Evolutionary conservation across 2,797 vertebrate species (phyloP).

Genomic region (Remorina albescens): DNA sequence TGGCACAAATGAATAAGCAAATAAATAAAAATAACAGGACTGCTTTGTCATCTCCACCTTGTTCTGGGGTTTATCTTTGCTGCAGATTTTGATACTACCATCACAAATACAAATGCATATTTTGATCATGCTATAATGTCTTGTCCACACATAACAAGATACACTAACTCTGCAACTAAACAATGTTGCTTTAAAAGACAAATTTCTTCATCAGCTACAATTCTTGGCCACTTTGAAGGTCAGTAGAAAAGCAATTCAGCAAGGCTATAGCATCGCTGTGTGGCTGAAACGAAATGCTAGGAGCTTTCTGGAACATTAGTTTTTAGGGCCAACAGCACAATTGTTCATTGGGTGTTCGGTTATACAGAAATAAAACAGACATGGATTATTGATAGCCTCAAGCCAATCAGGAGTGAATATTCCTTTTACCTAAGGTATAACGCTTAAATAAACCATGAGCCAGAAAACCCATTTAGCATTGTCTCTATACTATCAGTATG

Average conservation of each 20-base stretch:
- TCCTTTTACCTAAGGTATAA: conserved; percentile 71
- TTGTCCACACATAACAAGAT: conserved; percentile 1
- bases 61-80: background rate
- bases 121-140: background rate
- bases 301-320: conserved; percentile 61
- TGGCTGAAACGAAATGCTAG: conserved; percentile 56
- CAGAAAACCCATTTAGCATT: conserved; percentile 58
- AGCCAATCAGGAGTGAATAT: conserved; percentile 73
- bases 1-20: background rate
- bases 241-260: conserved; percentile 30
- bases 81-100: background rate
- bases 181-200: background rate
- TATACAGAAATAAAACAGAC: conserved; percentile 77
- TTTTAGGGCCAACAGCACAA: conserved; percentile 59
- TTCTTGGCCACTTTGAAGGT: conserved; percentile 34
- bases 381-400: conserved; percentile 75
- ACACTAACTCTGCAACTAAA: background rate
- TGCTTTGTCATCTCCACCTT: conserved; percentile 14
- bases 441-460: conserved; percentile 74
- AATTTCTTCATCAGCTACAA: conserved; percentile 4
- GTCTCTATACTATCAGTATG: conserved; percentile 35
- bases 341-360: conserved; percentile 70
- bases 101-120: background rate
- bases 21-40: background rate
- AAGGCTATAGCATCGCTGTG: background rate